Evolutionary conservation across 1,140 invertebrate genomes (phyloP).

Genomic region (Nixonia krombeini): DNA sequence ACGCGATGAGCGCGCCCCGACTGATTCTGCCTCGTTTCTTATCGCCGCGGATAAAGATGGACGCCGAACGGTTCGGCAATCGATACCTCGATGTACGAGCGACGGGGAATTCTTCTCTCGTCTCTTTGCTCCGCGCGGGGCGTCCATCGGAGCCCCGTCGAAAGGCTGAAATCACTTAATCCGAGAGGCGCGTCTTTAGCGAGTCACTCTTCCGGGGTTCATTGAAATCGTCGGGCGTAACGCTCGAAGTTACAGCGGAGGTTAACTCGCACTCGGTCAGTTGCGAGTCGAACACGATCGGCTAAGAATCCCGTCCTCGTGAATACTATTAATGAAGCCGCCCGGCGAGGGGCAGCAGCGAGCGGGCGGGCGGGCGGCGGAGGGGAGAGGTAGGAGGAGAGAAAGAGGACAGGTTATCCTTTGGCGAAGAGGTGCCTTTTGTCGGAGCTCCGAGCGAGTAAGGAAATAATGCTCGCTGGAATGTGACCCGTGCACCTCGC

Average conservation of each 20-base stretch:
- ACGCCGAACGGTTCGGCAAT: too few relatives aligned
- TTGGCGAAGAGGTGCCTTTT: conserved; percentile 63
- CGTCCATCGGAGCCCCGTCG: too few relatives aligned
- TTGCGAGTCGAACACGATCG: conserved; percentile 52
- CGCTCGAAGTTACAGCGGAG: neutral
- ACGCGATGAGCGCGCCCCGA: conserved; percentile 8
- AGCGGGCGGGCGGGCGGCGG: conserved; percentile 22
- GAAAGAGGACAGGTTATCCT: conserved; percentile 48
- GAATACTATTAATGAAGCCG: conserved; percentile 70
- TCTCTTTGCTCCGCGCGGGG: too few relatives aligned
- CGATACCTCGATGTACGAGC: too few relatives aligned
- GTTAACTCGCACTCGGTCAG: conserved; percentile 11
- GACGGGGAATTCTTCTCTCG: too few relatives aligned
- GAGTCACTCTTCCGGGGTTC: conserved; percentile 4
- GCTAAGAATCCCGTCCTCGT: conserved; percentile 59
- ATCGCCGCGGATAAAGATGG: conserved; percentile 37
- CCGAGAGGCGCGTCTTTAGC: too few relatives aligned
- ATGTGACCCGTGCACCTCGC: conserved; percentile 70
- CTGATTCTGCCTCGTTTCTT: conserved; percentile 36
- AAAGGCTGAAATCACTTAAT: too few relatives aligned
- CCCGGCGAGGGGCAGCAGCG: conserved; percentile 13
- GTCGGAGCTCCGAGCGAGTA: conserved; percentile 58
- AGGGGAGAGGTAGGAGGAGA: conserved; percentile 26
- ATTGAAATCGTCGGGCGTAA: neutral
- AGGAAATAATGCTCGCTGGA: conserved; percentile 70